These are phyloP conservation scores for Echiichthys vipera DNA, from an alignment of 2,797 vertebrate species.

Conservation along the genomic window DNA sequence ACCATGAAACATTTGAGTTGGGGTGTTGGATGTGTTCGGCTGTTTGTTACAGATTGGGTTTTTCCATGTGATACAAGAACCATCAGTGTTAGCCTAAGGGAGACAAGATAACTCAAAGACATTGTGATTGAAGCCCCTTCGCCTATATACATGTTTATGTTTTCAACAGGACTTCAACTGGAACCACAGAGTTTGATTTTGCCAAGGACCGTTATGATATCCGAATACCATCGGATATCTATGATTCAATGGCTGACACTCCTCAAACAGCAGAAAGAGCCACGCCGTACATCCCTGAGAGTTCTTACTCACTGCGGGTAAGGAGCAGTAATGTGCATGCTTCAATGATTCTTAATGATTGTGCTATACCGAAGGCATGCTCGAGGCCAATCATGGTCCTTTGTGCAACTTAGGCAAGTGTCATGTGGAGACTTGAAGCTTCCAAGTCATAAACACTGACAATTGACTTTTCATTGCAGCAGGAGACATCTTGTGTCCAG, in stretches of 20 bases:
- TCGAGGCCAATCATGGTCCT: background rate
- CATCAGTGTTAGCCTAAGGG: background rate
- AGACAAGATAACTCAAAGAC: background rate
- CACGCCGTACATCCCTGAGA: conserved; percentile 86
- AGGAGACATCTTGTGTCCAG: no score
- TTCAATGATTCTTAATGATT: background rate
- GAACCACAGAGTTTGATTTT: conserved; percentile 91
- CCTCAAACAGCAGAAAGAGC: conserved; percentile 79
- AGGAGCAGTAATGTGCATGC: conserved; percentile 26
- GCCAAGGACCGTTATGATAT: conserved; percentile 91
- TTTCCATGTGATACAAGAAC: background rate
- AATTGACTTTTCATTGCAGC: background rate
- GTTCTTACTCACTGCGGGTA: conserved; percentile 90
- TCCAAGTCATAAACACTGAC: background rate
- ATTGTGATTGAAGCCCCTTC: background rate
- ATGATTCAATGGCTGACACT: conserved; percentile 78
- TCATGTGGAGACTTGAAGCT: background rate
- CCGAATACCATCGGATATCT: conserved; percentile 88
- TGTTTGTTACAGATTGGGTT: background rate
- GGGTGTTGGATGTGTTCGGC: no score
- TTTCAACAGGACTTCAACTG: conserved; percentile 73
- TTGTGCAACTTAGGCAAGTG: background rate
- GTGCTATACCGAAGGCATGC: background rate
- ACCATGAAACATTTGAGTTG: no score
- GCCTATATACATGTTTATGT: background rate